Base-by-base conservation (phyloP, 1,140 invertebrate species). In the Daktulosphaira vitifoliae region DNA sequence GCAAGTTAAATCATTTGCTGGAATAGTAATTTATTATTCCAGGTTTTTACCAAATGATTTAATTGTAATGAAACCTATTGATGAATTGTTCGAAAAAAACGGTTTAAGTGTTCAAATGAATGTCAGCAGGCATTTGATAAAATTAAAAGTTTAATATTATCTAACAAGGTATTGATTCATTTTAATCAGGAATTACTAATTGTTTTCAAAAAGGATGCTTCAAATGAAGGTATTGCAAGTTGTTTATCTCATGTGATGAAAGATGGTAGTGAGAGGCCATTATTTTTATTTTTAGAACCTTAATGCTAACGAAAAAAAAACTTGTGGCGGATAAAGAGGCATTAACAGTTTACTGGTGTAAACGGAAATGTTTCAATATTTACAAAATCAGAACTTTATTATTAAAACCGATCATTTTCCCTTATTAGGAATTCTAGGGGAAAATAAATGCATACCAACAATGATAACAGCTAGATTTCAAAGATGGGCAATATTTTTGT, bases 251-350 rank as follows among this genome's bases (percentile, higher is more conserved):
- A 65, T 38, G 25, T 16, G n/a, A 18, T 49, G 42, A 42, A 23
- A 26, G 49, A 68, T 54, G 74, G 72, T 13, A 38, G 38, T 2
- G 75, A 78, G 68, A 68, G 67, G 67, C 77, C 77, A 74, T 81
- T 26, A 74, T 74, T 7, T 79, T 76, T 72, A 74, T 73, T 7
- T 79, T 74, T 0, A 53, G 76, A 65, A 73, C 73, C 1, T 66
- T 81, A 20, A 70, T 18, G 16, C 2, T 25, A 15, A n/a, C 22
- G 15, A 46, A 66, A 66, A 75, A 75, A 44, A 79, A 81, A 65
- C 65, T 73, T n/a, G 75, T 76, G 64, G 74, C 79, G 20, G 75
- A 81, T 59, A 78, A 76, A 67, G 79, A 82, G 70, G 74, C 74
- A 16, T 65, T 78, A 9, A 71, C 73, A 6, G 72, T 81, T 7